A percentile compares a stretch with the other conserved stretches of the same genome.
Evolutionary conservation across 2,888 invertebrate genomes (phyloP).

Genomic region (Hermaeophaga mercurialis): DNA sequence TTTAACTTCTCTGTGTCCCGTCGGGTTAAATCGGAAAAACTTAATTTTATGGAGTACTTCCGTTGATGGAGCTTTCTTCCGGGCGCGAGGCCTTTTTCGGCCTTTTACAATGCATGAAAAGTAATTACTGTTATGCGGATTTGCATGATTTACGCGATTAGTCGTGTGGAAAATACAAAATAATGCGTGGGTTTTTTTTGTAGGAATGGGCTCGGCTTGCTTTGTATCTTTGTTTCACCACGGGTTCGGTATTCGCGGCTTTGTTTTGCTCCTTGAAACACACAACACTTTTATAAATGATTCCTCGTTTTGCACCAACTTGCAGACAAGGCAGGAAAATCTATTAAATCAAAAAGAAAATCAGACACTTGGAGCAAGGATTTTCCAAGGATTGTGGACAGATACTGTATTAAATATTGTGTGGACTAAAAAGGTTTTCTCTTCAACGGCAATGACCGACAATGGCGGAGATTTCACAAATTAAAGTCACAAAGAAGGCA

Average conservation of each 20-base stretch:
- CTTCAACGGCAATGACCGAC: too few relatives aligned
- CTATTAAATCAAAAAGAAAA: too few relatives aligned
- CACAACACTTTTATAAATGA: too few relatives aligned
- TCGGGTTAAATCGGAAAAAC: constrained; percentile 37
- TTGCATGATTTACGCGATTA: constrained; percentile 56
- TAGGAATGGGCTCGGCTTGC: background rate
- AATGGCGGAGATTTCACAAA: too few relatives aligned
- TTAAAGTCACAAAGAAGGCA: too few relatives aligned
- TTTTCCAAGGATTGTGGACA: too few relatives aligned
- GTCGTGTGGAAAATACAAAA: constrained; percentile 52
- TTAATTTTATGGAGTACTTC: constrained; percentile 42
- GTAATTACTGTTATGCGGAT: constrained; percentile 53
- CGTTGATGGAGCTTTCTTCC: constrained; percentile 30
- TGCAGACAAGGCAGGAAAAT: too few relatives aligned
- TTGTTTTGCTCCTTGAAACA: too few relatives aligned
- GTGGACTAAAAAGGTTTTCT: too few relatives aligned
- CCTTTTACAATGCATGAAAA: constrained; percentile 44
- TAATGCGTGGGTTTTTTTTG: constrained; percentile 7
- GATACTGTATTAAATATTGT: too few relatives aligned
- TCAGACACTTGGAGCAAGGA: too few relatives aligned
- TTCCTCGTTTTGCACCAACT: too few relatives aligned
- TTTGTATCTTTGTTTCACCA: background rate
- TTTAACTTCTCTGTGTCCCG: constrained; percentile 13
- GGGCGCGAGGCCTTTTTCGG: constrained; percentile 26
- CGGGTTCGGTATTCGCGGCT: background rate